Base-by-base conservation (phyloP, 2,888 invertebrate genomes). In the Coremacera marginata region DNA sequence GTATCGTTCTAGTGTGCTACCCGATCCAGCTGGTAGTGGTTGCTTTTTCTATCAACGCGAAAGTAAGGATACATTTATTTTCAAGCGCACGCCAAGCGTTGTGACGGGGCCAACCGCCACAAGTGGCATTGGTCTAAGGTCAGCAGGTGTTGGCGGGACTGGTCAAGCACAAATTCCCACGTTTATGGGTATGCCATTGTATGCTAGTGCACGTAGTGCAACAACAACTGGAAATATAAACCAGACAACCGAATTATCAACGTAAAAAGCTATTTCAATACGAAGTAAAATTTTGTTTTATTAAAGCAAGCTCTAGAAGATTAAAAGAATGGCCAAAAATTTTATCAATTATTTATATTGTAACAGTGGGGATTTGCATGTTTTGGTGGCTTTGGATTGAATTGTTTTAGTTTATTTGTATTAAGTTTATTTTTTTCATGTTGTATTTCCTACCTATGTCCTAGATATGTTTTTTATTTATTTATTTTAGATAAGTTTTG, bases 181-280 rank as follows among this genome's bases (percentile, higher is more conserved):
- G 78, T 96, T 96, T 84, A 95, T 95, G 95, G 95, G 95, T 62
- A 93, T 95, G 92, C 95, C 95, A 14, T 89, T 95, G 71, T 93
- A 92, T 86, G 90, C 91, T 0, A 88, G 81, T 79, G 51, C 77
- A 0, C 84, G 85, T 55, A 62, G 81, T 9, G 75, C 75, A 65
- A 37, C 60, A 63, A 75, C 55, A 27, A 77, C 37, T 60, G 70
- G 70, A 49, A 31, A 19, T 8, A 19, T 55, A 31, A 62, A 62
- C 27, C 49, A 27, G 49, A 25, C 70, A 27, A 70, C 51, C 9
- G 75, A 75, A 19, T 14, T 75, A 14, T 60, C 62, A 8, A 68
- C 70, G 44, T 75, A 70, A 62, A 71, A 75, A n/a, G 14, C 3
- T 34, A 75, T 49, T 57, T 16, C 5, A 67, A 31, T 57, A 57